Percentiles rank a stretch among this genome's conserved stretches.
Conservation (phyloP, 92 coral and sea anemone species). For the Palythoa heliodiscus region DNA sequence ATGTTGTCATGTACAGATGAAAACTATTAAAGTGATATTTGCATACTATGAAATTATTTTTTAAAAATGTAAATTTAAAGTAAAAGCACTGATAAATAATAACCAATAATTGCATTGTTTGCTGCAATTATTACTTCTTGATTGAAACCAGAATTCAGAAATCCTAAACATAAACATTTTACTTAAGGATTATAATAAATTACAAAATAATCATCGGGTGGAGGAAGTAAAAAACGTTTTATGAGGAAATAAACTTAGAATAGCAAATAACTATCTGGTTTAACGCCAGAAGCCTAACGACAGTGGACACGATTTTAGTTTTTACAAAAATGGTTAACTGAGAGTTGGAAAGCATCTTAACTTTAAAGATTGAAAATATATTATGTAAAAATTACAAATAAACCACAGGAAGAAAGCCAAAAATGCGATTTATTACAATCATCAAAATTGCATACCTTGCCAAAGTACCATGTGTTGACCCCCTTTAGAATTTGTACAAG, state of each 20-base stretch:
- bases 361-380: not conserved
- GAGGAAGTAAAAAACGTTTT: not conserved
- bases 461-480: constrained; percentile 95
- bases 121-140: no score
- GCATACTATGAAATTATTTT: no score
- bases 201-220: not conserved
- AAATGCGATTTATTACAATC: no score
- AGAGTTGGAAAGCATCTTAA: no score
- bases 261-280: not conserved
- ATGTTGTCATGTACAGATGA: no score
- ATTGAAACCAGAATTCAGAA: no score
- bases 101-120: no score
- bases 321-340: no score
- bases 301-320: no score
- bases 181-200: not conserved
- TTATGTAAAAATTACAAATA: not conserved
- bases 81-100: no score
- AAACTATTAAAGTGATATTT: no score
- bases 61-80: not conserved
- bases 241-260: not conserved
- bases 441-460: constrained; percentile 67
- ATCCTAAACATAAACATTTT: not conserved
- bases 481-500: constrained; percentile 78
- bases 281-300: not conserved
- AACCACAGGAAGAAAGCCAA: not conserved